phyloP scores from a whole-genome alignment of 2,113 vertebrate genomes.

The Synchiropus splendidus region DNA sequence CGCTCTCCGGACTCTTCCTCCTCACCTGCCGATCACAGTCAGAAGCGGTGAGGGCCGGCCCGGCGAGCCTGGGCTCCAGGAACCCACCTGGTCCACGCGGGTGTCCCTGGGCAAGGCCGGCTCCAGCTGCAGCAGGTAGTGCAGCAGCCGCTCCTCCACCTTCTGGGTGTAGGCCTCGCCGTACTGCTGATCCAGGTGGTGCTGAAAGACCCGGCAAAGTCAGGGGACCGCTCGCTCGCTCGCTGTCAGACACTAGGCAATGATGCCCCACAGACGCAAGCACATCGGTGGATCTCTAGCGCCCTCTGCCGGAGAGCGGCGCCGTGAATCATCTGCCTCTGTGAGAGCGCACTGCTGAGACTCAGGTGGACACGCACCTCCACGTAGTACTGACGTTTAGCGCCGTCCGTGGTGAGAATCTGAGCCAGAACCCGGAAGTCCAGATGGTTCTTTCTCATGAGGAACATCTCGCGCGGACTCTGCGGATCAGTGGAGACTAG shows the following conservation, averaged over 20 bases:
- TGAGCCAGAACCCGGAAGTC: constrained; percentile 58
- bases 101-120: constrained; percentile 38
- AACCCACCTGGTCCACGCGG: constrained; percentile 52
- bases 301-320: constrained; percentile 26
- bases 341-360: no score
- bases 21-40: no score
- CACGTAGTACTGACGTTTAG: constrained; percentile 38
- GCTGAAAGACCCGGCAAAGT: no score
- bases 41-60: no score
- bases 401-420: constrained; percentile 40
- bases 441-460: constrained; percentile 58
- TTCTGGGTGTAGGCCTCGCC: constrained; percentile 59
- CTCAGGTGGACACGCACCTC: constrained; percentile 19
- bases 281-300: background rate
- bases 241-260: no score
- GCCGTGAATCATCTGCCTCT: no score
- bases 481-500: constrained; percentile 11
- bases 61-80: no score
- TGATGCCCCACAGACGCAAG: no score
- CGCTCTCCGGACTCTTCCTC: constrained; percentile 23
- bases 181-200: constrained; percentile 55
- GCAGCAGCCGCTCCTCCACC: constrained; percentile 55
- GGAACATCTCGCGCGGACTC: constrained; percentile 45
- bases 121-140: constrained; percentile 53
- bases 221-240: no score